phyloP scores from a whole-genome alignment of 2,797 vertebrate genomes.

The Antennarius maculatus region DNA sequence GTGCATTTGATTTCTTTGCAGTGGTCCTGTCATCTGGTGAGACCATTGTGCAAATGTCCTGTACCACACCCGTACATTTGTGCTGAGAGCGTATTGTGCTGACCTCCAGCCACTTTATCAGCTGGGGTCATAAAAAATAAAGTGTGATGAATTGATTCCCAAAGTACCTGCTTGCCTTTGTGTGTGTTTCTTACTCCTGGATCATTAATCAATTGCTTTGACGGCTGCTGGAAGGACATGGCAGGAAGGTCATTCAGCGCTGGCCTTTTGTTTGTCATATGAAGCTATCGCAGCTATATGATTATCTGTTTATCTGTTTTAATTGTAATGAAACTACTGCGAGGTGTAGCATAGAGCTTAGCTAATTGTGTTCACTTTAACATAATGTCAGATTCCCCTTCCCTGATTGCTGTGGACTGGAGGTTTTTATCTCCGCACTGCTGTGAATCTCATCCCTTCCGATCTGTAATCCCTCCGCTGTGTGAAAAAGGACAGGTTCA shows the following conservation, averaged over 20 bases:
- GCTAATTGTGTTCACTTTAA: neutral
- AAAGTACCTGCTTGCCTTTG: conserved; percentile 62
- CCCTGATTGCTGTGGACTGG: conserved; percentile 24
- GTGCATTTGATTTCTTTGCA: conserved; percentile 28
- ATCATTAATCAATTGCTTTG: conserved; percentile 73
- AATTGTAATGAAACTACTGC: neutral
- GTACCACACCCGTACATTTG: conserved; percentile 25
- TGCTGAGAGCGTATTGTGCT: conserved; percentile 58
- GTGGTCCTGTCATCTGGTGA: neutral
- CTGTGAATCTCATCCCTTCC: conserved; percentile 52
- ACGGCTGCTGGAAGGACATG: conserved; percentile 65
- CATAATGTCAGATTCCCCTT: conserved; percentile 32
- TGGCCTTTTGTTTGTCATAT: conserved; percentile 36
- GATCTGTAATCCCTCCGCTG: conserved; percentile 52
- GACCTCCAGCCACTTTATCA: conserved; percentile 53
- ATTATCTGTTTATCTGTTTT: conserved; percentile 18
- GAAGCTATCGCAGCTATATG: conserved; percentile 27
- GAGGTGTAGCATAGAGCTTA: neutral
- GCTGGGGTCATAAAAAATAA: conserved; percentile 69
- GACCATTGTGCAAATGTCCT: conserved; percentile 1
- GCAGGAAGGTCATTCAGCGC: conserved; percentile 57
- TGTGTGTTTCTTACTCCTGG: conserved; percentile 61
- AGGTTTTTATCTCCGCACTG: conserved; percentile 33
- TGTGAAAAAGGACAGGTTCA: conserved; percentile 45
- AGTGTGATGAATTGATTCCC: conserved; percentile 76